These are phyloP conservation scores for Phrynosoma blainvillii DNA, from an alignment of 2,113 vertebrate genomes.

Conservation along the genomic window DNA sequence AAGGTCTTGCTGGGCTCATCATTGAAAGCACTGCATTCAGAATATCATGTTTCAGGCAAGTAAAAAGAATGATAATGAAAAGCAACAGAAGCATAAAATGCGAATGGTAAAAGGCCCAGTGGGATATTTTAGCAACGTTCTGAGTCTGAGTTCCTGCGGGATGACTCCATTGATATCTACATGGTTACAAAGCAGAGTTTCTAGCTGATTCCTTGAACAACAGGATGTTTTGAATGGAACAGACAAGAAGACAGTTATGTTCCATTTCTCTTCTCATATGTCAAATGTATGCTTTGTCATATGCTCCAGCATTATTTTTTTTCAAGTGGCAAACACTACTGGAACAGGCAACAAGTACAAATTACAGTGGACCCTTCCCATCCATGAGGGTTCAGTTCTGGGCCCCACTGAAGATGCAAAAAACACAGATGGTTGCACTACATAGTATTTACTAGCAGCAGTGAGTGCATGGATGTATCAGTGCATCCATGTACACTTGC, in stretches of 20 bases:
- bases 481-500: no score
- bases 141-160: constrained; percentile 28
- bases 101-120: constrained; percentile 37
- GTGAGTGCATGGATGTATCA: no score
- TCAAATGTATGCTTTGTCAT: constrained; percentile 26
- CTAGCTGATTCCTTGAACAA: constrained; percentile 26
- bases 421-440: no score
- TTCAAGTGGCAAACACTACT: not conserved
- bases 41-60: constrained; percentile 6
- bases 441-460: no score
- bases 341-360: not conserved
- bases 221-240: constrained; percentile 31
- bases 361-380: not conserved
- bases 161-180: not conserved
- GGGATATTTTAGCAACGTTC: constrained; percentile 6
- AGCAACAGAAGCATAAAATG: not conserved
- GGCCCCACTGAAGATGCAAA: no score
- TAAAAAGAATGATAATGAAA: constrained; percentile 10
- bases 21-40: not conserved
- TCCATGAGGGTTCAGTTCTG: no score
- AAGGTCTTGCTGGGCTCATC: not conserved
- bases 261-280: constrained; percentile 3
- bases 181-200: constrained; percentile 24
- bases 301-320: not conserved
- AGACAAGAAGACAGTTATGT: constrained; percentile 30